Evolutionary conservation across 2,888 invertebrate species (phyloP).

Genomic region (Caenorhabditis sp.): DNA sequence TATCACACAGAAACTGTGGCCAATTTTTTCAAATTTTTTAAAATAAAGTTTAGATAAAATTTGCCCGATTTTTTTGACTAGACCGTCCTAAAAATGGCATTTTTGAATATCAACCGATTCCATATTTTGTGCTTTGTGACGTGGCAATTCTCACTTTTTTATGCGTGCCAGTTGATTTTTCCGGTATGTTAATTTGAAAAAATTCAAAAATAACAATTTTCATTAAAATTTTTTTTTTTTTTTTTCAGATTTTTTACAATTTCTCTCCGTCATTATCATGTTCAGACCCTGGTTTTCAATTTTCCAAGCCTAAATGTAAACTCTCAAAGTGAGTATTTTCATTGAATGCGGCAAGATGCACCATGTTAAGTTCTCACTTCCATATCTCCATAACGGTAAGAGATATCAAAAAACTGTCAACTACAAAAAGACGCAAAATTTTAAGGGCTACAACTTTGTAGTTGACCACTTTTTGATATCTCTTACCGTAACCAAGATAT

Average conservation of each 20-base stretch:
- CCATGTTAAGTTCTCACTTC: too few species aligned
- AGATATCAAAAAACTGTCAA: too few species aligned
- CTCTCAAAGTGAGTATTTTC: constrained; percentile 64
- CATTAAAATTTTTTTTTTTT: too few species aligned
- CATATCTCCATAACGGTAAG: too few species aligned
- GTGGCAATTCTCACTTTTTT: constrained; percentile 71
- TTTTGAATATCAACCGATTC: constrained; percentile 66
- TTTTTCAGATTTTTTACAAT: constrained; percentile 71
- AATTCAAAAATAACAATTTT: neutral
- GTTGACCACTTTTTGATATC: neutral
- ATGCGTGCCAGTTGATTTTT: constrained; percentile 70
- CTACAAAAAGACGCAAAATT: too few species aligned
- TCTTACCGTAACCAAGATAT: too few species aligned
- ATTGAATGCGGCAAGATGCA: too few species aligned
- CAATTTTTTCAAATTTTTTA: neutral
- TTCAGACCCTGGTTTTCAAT: constrained; percentile 55
- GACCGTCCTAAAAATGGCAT: constrained; percentile 39
- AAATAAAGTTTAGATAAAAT: neutral
- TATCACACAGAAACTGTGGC: too few species aligned
- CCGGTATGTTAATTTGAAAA: constrained; percentile 47
- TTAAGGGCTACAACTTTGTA: neutral
- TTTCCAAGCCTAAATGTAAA: constrained; percentile 62
- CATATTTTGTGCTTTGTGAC: constrained; percentile 65
- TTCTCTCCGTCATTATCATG: constrained; percentile 61
- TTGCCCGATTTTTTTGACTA: too few species aligned